Conservation (phyloP, 2,888 invertebrate genomes). For the Linnaemya vulpina region DNA sequence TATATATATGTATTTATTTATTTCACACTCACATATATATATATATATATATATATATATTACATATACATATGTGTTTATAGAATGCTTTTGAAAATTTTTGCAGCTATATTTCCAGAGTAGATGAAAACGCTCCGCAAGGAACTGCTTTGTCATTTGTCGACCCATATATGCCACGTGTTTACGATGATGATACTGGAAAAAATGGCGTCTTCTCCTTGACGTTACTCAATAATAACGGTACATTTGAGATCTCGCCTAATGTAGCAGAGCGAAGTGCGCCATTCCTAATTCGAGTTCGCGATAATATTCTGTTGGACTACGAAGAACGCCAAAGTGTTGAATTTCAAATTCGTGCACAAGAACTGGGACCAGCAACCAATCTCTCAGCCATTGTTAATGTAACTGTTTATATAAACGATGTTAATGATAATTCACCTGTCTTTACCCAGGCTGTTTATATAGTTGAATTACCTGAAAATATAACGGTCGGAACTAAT, state of each 20-base stretch:
- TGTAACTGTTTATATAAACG: conserved; percentile 91
- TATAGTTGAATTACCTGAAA: conserved; percentile 90
- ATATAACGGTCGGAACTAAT: conserved; percentile 89
- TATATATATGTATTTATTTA: too few species aligned
- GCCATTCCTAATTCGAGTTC: conserved; percentile 91
- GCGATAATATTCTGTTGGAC: conserved; percentile 91
- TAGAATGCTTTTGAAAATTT: background rate
- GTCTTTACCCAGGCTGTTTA: conserved; percentile 89
- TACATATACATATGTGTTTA: too few species aligned
- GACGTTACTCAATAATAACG: conserved; percentile 90
- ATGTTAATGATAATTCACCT: conserved; percentile 95
- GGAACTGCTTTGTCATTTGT: conserved; percentile 89
- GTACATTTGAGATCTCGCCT: conserved; percentile 94
- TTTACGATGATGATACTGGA: conserved; percentile 91
- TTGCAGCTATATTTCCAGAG: conserved; percentile 88
- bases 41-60: too few species aligned
- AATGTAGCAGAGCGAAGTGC: conserved; percentile 90
- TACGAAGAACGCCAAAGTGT: conserved; percentile 91
- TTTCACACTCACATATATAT: too few species aligned
- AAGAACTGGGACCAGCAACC: conserved; percentile 90
- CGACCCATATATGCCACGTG: conserved; percentile 88
- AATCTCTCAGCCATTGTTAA: conserved; percentile 89
- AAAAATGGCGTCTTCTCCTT: conserved; percentile 92
- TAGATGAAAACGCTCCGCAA: conserved; percentile 92
- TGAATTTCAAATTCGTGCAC: conserved; percentile 90